Base-by-base conservation (phyloP, 2,113 vertebrate species). In the Dipodomys merriami region DNA sequence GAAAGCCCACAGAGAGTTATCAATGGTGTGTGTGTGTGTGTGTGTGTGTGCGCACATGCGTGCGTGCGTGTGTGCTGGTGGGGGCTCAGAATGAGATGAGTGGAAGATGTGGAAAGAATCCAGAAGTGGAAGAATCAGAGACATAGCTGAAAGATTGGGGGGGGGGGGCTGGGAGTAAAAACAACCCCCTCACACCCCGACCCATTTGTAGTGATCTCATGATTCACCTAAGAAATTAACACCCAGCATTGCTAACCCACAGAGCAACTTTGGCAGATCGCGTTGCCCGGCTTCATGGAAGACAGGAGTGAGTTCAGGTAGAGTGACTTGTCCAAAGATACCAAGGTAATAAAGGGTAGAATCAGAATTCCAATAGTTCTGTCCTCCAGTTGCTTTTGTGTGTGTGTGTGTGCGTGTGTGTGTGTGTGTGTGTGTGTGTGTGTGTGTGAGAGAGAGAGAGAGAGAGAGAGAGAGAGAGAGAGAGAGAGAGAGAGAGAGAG, bases 1-100 rank as follows among this genome's bases (percentile, higher is more conserved):
- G 91, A 95, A 80, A 74, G n/a, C 85, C 82, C 71, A n/a, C 57
- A 19, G 91, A 96, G 92, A 91, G 44, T 91, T 92, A 79, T 82
- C 84, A 68, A 13, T 18, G 44, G 71, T 74, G 65, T 79, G 71
- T 49, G 77, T 94, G 49, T 49, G 49, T 49, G 49, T 49, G 49
- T 49, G 49, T 49, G 49, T 49, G 49, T 6, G 5, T 6, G n/a
- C 46, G 10, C 46, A 49, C 46, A 9, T 49, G 49, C 11, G 49
- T 49, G 49, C 49, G 12, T 12, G 49, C 10, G 5, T 39, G 39
- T 95, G 87, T 16, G 90, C 39, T 88, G 6, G 12, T 79, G 49
- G 88, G 44, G 74, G 71, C 18, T 62, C 29, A 25, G 76, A 80
- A 94, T 33, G 84, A 86, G 73, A 79, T 93, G 20, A 72, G 57